Evolutionary conservation across 2,888 invertebrate species (phyloP).

Genomic region (Penaeus monodon): DNA sequence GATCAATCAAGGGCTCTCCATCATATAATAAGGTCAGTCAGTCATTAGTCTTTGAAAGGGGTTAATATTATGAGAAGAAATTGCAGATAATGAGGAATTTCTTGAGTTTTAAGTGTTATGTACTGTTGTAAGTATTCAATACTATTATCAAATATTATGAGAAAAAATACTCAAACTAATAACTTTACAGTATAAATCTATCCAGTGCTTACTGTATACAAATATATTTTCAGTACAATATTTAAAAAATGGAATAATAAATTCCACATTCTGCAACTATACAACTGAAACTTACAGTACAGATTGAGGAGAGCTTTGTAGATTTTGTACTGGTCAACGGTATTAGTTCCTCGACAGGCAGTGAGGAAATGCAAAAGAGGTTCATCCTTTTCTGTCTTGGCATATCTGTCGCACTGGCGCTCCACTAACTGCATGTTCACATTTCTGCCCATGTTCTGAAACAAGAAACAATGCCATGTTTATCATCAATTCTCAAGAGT

Average conservation of each 20-base stretch:
- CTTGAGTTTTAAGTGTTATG: not conserved
- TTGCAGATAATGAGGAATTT: too few species aligned
- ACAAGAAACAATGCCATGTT: not conserved
- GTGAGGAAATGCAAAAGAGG: not conserved
- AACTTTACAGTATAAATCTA: too few species aligned
- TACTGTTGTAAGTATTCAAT: not conserved
- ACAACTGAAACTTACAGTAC: conserved; percentile 18
- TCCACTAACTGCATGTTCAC: not conserved
- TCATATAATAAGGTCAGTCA: too few species aligned
- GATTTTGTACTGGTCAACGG: not conserved
- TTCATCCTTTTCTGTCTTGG: conserved; percentile 3
- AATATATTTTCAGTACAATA: not conserved
- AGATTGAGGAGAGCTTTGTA: conserved; percentile 14
- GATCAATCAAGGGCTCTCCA: too few species aligned
- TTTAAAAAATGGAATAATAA: not conserved
- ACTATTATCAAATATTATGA: too few species aligned
- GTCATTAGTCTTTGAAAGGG: too few species aligned
- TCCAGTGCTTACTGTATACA: not conserved
- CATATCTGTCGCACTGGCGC: conserved; percentile 21
- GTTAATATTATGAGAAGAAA: too few species aligned
- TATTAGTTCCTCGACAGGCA: conserved; percentile 1
- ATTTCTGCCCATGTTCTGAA: conserved; percentile 23
- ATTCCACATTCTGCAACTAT: not conserved
- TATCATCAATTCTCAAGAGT: not conserved
- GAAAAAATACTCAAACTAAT: too few species aligned